Evolutionary conservation across 2,888 invertebrate genomes (phyloP), one percentile per base, ranked within the genome.

Genomic region (Caenorhabditis doughertyi): DNA sequence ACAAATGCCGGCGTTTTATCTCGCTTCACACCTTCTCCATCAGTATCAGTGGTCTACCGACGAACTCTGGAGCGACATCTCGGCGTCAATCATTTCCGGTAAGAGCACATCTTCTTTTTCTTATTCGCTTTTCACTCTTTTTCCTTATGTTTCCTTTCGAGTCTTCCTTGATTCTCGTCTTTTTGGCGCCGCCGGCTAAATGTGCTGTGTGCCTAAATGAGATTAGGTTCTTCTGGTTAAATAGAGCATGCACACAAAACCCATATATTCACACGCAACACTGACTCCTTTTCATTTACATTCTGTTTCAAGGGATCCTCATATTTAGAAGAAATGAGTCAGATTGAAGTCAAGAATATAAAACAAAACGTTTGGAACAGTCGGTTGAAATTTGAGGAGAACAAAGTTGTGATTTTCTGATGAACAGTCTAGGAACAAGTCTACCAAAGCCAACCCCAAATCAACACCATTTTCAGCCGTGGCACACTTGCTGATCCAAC

Each of bases 401-500:
- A 25, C 32, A 25, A 39, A 73, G n/a, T 32, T 21, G 9, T 49
- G 49, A 49, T 0, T 16, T 51, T 11, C 23, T 35, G 42, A 65
- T 27, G 44, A 7, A 16, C n/a, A n/a, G n/a, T n/a, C n/a, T n/a
- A n/a, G n/a, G n/a, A 39, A 5, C 39, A 11, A 39, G 16, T 8
- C 39, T 39, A 16, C 3, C 5, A 18, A 47, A 47, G 1, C n/a
- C 44, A 47, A 3, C 18, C 18, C 3, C n/a, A 18, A 18, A 13
- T 13, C 8, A 4, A n/a, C 2, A 47, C 2, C 3, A 18, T 18
- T 81, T 85, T 51, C 74, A 88, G 91, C 53, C 74, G 91, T 29
- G 91, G 91, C 23, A 91, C 91, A 7, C 84, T 91, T n/a, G 91
- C 90, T 27, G 91, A 91, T 85, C 91, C 91, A 16, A 91, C 91